Evolutionary conservation across 2,888 invertebrate genomes (phyloP), one percentile per base, ranked within the genome.

Genomic region (Ariolimax columbianus): DNA sequence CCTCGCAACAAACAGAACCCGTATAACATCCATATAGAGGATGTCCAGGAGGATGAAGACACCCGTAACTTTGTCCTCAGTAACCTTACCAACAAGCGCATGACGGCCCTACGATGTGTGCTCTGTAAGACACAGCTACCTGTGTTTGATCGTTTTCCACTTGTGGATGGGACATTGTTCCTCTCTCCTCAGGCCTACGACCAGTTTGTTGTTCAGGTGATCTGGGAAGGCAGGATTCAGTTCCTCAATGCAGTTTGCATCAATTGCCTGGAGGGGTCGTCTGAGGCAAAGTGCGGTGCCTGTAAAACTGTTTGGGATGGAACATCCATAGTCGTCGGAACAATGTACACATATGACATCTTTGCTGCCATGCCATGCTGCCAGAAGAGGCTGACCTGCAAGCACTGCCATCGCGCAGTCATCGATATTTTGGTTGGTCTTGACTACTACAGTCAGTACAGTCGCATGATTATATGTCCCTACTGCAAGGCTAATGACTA

Each of bases 1-100:
- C 99, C 99, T 90, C 97, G 96, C 95, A 97, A 97, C 94, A 98
- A 98, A 95, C 97, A 98, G 94, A 99, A 99, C 96, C 98, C 98
- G 93, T 99, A 98, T 96, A 98, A 99, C 96, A 98, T 99, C 94
- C 99, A 99, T 97, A 98, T 99, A 96, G 99, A 99, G 95, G 99
- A 99, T 94, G 68, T 70, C 9, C 70, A 77, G 40, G 99, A 99
- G 94, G 98, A 99, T 95, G 99, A 99, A 94, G 99, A 99, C 94
- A 98, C 98, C 78, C 96, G 99, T 90, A 97, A 97, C 93, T 99
- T 99, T 95, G 97, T 99, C 91, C 95, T 99, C 93, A 98, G 98
- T 87, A 98, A 98, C 72, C 95, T 99, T 93, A 98, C 98, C 88
- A 97, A 97, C 51, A 96, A 97, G 93, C 97, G 98, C 92, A 97